Base-by-base conservation (phyloP, 2,888 invertebrate genomes). In the Nycteola revayana region DNA sequence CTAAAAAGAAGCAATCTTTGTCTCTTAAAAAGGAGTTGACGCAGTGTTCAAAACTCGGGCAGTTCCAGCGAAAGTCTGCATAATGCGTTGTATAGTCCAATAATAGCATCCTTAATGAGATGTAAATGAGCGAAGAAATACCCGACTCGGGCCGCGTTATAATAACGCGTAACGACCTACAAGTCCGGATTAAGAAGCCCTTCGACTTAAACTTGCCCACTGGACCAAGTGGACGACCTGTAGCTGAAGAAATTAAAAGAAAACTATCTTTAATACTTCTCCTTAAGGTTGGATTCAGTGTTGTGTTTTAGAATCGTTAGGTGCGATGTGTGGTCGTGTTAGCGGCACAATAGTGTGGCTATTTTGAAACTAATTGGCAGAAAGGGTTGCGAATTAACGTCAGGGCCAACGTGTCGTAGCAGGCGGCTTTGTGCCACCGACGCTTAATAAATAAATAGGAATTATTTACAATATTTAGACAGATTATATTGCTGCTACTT, bases 161-260 rank as follows among this genome's bases (percentile, higher is more conserved):
- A 86, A 89, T 89, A 89, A 88, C 85, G 82, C 88, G 85, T 88
- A 88, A 88, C 89, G 84, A 87, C 88, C 86, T 86, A 87, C 86
- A 86, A 88, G 85, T 76, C 87, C 75, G 89, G 89, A 89, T 89
- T 89, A 89, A 86, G 89, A 89, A 89, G 83, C 88, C 89, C 79
- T 84, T 86, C 83, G 86, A 86, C 85, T 87, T 83, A 82, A 81
- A 81, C 80, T 82, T 82, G 70, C 67, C 60, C 71, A 72, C 70
- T 66, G 68, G 62, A 68, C 72, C 70, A 75, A 75, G 67, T 76
- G 62, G 64, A 71, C 81, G 60, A 72, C 71, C 65, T 60, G 67
- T 60, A 45, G 52, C 43, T 25, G 25, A 39, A 32, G 34, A 33
- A 34, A 7, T 21, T 54, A 50, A 18, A 22, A 31, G 22, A 66